Percentiles rank a stretch among this genome's conserved stretches.
phyloP scores from a whole-genome alignment of 2,888 invertebrate species.

The Ommatoiulus sabulosus region DNA sequence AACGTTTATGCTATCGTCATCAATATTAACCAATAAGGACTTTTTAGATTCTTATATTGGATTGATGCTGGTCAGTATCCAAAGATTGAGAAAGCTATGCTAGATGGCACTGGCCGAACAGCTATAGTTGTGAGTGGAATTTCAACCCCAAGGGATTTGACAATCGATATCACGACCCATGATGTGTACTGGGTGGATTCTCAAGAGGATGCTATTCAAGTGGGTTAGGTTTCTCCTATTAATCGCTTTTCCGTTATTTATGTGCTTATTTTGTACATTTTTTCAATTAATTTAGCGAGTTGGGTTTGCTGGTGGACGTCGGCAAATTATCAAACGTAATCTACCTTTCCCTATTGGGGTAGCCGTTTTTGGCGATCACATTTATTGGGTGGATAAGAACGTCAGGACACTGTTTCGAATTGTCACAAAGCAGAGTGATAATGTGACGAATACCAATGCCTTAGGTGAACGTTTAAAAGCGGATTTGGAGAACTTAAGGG shows the following conservation, averaged over 20 bases:
- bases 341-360: conserved; percentile 95
- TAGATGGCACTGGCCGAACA: conserved; percentile 89
- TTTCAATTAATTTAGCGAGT: conserved; percentile 64
- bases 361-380: conserved; percentile 83
- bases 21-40: too few species aligned
- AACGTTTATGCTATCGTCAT: too few species aligned
- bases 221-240: conserved; percentile 58
- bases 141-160: conserved; percentile 87
- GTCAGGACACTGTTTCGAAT: conserved; percentile 74
- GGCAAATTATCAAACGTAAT: conserved; percentile 84
- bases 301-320: conserved; percentile 65
- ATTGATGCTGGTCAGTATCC: conserved; percentile 98
- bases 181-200: conserved; percentile 99
- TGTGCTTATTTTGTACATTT: conserved; percentile 52
- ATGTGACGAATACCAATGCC: conserved; percentile 68
- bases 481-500: conserved; percentile 85
- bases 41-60: conserved; percentile 86
- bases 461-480: conserved; percentile 80
- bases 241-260: not conserved
- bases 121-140: conserved; percentile 92
- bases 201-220: conserved; percentile 90
- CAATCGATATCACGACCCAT: conserved; percentile 91
- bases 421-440: conserved; percentile 71
- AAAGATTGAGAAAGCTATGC: conserved; percentile 85
- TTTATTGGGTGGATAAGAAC: conserved; percentile 96